phyloP scores from a whole-genome alignment of 64 coral and sea anemone genomes.

The Acropora tenuis region DNA sequence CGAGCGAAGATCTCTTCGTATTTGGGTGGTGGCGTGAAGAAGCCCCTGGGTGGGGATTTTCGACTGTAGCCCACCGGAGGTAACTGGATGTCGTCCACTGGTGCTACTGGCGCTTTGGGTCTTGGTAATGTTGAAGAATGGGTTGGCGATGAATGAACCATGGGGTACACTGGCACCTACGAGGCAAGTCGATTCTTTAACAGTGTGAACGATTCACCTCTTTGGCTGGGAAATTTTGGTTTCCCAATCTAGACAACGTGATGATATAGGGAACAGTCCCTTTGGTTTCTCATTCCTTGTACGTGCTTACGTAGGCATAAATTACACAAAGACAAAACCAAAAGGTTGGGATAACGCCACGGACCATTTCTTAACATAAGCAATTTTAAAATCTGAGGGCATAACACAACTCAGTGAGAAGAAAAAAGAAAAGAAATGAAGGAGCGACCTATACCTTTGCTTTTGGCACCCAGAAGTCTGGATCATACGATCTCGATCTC shows the following conservation, averaged over 20 bases:
- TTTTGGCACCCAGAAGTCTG: neutral
- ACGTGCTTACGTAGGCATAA: no score
- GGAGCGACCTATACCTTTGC: neutral
- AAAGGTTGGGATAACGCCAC: no score
- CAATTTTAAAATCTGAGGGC: neutral
- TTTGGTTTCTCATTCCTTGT: no score
- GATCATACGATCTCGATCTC: slow-evolving; percentile 34
- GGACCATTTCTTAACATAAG: no score
- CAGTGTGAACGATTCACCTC: neutral
- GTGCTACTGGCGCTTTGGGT: slow-evolving; percentile 35
- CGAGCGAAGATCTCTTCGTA: slow-evolving; percentile 55
- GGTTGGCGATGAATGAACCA: neutral
- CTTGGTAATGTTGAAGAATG: slow-evolving; percentile 13
- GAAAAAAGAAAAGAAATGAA: neutral
- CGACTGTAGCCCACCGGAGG: slow-evolving; percentile 58
- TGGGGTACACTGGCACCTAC: slow-evolving; percentile 23
- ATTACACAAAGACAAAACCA: no score
- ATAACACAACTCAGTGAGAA: neutral
- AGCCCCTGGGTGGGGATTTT: slow-evolving; percentile 34
- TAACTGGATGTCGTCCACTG: slow-evolving; percentile 35
- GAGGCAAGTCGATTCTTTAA: neutral
- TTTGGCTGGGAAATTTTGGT: no score
- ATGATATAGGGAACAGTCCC: no score
- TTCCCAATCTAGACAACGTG: no score
- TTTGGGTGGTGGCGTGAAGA: slow-evolving; percentile 30